A percentile compares a stretch with the other conserved stretches of the same genome.
phyloP scores from a whole-genome alignment of 2,113 vertebrate genomes.

The Poeciliopsis turrubarensis region DNA sequence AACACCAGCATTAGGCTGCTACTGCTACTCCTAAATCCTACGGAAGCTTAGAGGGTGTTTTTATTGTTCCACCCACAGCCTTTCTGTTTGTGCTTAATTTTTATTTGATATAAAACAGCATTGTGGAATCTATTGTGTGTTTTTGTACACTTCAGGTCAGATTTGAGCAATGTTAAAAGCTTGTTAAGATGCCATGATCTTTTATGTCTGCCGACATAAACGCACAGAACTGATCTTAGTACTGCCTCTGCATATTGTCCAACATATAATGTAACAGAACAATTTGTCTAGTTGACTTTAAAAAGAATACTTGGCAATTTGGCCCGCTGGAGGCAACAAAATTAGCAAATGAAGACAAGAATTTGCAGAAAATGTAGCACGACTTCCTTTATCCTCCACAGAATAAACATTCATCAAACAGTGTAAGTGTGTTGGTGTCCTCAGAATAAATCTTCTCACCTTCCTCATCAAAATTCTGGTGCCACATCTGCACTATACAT shows the following conservation, averaged over 20 bases:
- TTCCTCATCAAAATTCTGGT: conserved; percentile 54
- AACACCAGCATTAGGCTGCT: too few relatives aligned
- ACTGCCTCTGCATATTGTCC: neutral
- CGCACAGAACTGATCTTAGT: neutral
- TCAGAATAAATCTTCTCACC: conserved; percentile 29
- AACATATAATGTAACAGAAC: neutral
- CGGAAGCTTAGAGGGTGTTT: too few relatives aligned
- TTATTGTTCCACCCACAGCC: too few relatives aligned
- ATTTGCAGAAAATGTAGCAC: neutral
- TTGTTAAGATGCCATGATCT: neutral
- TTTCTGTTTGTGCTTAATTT: too few relatives aligned
- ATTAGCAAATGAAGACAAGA: neutral
- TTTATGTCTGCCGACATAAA: neutral
- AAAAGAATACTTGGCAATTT: neutral
- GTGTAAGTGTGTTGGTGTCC: neutral
- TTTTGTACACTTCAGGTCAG: too few relatives aligned
- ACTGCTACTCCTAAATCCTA: too few relatives aligned
- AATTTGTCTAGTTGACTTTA: neutral
- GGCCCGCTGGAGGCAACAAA: neutral
- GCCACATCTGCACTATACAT: conserved; percentile 10
- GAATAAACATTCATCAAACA: neutral
- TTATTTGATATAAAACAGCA: too few relatives aligned
- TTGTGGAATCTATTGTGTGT: too few relatives aligned
- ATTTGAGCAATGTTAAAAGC: neutral
- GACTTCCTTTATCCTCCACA: neutral